Percentiles rank a stretch among this genome's conserved stretches.
Conservation (phyloP, 2,797 vertebrate species). For the Lerista edwardsae region DNA sequence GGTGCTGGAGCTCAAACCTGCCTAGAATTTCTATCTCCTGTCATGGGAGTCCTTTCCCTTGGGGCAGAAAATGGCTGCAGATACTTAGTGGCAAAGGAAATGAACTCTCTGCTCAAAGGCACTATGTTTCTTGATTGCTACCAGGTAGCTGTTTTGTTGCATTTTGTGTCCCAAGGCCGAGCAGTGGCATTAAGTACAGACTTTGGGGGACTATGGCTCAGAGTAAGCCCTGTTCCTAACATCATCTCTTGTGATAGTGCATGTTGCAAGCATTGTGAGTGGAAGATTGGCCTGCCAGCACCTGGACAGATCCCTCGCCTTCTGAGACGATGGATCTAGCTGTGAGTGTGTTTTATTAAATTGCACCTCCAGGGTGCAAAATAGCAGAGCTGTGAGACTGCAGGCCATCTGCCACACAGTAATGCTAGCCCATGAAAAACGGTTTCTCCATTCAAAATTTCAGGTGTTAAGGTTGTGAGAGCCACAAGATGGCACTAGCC, state of each 20-base stretch:
- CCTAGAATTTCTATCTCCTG: neutral
- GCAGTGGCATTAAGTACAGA: neutral
- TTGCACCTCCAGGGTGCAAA: neutral
- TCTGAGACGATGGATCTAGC: neutral
- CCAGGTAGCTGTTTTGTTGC: neutral
- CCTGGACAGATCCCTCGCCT: neutral
- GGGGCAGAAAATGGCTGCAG: neutral
- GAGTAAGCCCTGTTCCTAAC: neutral
- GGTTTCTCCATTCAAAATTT: neutral
- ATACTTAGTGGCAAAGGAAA: neutral
- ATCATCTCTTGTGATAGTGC: neutral
- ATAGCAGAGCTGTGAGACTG: neutral
- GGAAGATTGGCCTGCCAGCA: neutral
- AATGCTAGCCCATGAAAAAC: neutral
- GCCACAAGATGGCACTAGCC: slow-evolving; percentile 73
- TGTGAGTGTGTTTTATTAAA: neutral
- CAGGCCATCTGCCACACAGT: neutral
- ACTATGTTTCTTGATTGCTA: neutral
- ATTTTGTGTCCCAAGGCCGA: neutral
- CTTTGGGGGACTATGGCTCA: neutral
- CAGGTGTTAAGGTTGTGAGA: slow-evolving; percentile 48
- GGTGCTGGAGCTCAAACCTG: too few species aligned
- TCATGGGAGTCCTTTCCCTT: neutral
- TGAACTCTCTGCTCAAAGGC: neutral
- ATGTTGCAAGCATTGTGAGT: neutral